Conservation (phyloP, 1,140 invertebrate genomes). For the Apis dorsata region DNA sequence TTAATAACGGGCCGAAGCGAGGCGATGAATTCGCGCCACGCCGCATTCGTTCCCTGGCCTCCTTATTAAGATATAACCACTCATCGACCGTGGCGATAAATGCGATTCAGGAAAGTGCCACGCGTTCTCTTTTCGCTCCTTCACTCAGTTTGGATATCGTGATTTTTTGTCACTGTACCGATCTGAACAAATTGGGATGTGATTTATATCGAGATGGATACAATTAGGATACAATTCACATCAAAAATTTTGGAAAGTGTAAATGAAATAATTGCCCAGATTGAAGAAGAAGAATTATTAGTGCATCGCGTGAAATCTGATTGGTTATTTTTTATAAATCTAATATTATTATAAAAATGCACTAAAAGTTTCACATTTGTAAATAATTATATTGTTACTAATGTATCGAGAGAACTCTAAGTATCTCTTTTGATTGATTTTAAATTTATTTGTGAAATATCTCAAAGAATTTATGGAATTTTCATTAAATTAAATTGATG, state of each 20-base stretch:
- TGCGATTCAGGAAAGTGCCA: slow-evolving; percentile 58
- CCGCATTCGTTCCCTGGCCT: slow-evolving; percentile 43
- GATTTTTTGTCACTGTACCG: slow-evolving; percentile 25
- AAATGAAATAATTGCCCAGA: too few species aligned
- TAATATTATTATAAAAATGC: too few species aligned
- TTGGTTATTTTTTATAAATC: too few species aligned
- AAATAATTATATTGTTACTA: too few species aligned
- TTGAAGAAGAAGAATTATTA: too few species aligned
- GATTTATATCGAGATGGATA: slow-evolving; percentile 15
- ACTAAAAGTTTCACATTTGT: too few species aligned
- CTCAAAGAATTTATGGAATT: too few species aligned
- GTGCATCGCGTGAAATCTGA: too few species aligned
- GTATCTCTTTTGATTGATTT: too few species aligned
- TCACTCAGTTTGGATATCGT: not conserved
- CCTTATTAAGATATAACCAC: slow-evolving; percentile 68
- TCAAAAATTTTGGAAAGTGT: not conserved
- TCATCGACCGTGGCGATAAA: slow-evolving; percentile 54
- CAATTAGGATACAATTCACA: not conserved
- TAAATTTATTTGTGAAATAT: too few species aligned
- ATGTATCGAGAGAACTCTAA: too few species aligned
- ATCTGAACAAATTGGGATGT: not conserved
- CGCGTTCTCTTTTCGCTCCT: not conserved
- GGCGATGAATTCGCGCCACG: slow-evolving; percentile 58
- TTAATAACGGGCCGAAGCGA: slow-evolving; percentile 53
- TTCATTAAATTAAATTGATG: too few species aligned